Evolutionary conservation across 1,140 invertebrate genomes (phyloP).

Genomic region (Camponotus floridanus): DNA sequence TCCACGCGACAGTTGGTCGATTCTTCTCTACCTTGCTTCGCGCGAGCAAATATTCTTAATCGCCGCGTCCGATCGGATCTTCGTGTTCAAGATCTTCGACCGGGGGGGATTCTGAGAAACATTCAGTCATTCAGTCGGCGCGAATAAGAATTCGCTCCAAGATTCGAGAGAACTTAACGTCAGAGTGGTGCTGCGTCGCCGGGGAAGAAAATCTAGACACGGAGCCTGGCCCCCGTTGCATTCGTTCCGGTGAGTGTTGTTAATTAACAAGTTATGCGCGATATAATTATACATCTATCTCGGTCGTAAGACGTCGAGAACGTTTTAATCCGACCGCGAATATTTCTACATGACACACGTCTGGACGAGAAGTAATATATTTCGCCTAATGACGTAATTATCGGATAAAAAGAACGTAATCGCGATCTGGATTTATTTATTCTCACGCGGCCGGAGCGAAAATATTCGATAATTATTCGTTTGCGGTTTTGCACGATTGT

Average conservation of each 20-base stretch:
- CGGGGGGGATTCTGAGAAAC: neutral
- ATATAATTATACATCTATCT: neutral
- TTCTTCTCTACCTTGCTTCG: neutral
- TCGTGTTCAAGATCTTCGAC: constrained; percentile 1
- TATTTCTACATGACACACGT: neutral
- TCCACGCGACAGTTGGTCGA: constrained; percentile 7
- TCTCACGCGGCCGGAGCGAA: neutral
- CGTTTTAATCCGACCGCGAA: neutral
- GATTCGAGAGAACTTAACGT: neutral
- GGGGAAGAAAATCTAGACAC: neutral
- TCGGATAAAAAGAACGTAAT: neutral
- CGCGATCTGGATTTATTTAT: constrained; percentile 4
- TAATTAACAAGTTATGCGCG: neutral
- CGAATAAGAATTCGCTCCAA: neutral
- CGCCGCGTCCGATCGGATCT: neutral
- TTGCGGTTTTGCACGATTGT: constrained; percentile 12
- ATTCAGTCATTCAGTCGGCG: no score
- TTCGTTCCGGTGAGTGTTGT: constrained; percentile 28
- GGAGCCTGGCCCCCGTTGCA: neutral
- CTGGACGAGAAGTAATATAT: neutral
- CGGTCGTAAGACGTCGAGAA: neutral
- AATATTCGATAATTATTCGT: constrained; percentile 63
- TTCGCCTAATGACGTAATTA: constrained; percentile 1
- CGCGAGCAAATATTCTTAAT: neutral
- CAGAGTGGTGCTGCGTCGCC: neutral